Evolutionary conservation across 2,113 vertebrate genomes (phyloP).

Genomic region (Scopus umbretta): DNA sequence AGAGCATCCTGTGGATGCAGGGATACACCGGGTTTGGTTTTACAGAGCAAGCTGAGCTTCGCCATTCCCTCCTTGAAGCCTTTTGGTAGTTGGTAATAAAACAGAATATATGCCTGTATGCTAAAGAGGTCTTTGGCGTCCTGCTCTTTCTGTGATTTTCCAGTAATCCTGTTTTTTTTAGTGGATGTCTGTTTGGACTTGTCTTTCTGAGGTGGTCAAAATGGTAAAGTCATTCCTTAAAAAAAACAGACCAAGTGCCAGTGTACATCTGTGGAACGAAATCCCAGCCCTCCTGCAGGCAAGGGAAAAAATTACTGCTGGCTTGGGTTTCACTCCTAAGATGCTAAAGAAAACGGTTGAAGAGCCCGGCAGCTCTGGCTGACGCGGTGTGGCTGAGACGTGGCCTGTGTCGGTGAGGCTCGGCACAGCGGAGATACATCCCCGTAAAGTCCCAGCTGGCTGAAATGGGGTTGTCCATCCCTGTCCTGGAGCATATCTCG

Average conservation of each 20-base stretch:
- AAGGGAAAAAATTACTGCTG: background rate
- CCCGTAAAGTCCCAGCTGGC: background rate
- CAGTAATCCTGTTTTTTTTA: background rate
- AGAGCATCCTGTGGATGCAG: background rate
- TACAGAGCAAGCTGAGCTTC: background rate
- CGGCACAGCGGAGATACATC: background rate
- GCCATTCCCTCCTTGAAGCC: background rate
- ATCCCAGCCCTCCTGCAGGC: background rate
- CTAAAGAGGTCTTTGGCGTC: background rate
- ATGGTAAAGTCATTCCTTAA: background rate
- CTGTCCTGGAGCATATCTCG: fast-evolving
- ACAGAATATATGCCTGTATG: background rate
- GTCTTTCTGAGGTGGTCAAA: background rate
- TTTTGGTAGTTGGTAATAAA: background rate
- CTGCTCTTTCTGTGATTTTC: background rate
- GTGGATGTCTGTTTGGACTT: background rate
- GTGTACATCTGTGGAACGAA: fast-evolving
- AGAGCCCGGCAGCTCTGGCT: background rate
- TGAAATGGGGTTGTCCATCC: background rate
- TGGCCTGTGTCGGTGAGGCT: background rate
- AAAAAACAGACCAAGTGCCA: background rate
- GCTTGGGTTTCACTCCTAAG: background rate
- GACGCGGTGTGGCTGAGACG: fast-evolving
- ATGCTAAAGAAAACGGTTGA: fast-evolving
- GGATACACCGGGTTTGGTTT: background rate